A percentile compares a stretch with the other conserved stretches of the same genome.
Evolutionary conservation across 2,113 vertebrate genomes (phyloP).

Genomic region (Callorhinus ursinus): DNA sequence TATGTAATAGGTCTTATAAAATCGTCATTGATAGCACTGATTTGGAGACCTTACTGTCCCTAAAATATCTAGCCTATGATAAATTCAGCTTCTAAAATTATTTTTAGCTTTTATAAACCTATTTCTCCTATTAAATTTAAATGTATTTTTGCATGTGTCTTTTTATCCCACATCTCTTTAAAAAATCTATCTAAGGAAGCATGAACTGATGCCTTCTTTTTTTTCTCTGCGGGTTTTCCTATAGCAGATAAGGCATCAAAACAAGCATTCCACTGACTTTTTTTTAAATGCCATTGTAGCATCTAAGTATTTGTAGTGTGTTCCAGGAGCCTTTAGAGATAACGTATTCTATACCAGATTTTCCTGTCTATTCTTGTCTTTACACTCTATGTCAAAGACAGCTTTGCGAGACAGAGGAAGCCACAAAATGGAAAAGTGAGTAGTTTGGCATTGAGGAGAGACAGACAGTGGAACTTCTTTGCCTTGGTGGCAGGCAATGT

Average conservation of each 20-base stretch:
- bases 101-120: slow-evolving; percentile 10
- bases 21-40: not conserved
- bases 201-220: slow-evolving; percentile 13
- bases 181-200: not conserved
- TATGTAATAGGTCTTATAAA: not conserved
- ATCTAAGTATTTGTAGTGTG: not conserved
- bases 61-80: not conserved
- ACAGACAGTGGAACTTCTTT: not conserved
- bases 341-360: not conserved
- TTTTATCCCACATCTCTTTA: slow-evolving; percentile 9
- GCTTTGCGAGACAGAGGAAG: not conserved
- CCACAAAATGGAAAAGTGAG: not conserved
- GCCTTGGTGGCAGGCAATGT: not conserved
- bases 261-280: slow-evolving; percentile 35
- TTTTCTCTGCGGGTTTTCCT: not conserved
- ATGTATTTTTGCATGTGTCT: not conserved
- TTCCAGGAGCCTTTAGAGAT: not conserved
- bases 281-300: not conserved
- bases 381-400: not conserved
- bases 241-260: not conserved
- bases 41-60: not conserved
- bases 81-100: slow-evolving; percentile 32
- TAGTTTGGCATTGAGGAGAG: not conserved
- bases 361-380: not conserved
- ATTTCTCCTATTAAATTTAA: not conserved